Percentiles rank a stretch among this genome's conserved stretches.
Evolutionary conservation across 2,113 vertebrate species (phyloP).

Genomic region (Pseudorectes ferrugineus): DNA sequence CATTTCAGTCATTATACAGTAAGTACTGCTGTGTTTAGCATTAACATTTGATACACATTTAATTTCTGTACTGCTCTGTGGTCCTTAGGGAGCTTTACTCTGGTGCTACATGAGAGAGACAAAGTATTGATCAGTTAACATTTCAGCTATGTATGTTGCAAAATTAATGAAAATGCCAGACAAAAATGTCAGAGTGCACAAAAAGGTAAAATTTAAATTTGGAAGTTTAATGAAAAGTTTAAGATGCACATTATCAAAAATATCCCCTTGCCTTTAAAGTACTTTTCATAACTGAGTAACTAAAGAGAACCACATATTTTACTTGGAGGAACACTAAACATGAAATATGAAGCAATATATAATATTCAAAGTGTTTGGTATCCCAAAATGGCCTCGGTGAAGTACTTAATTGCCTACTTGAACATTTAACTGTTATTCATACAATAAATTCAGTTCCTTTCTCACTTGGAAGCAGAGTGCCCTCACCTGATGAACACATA

Average conservation of each 20-base stretch:
- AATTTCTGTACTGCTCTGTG: conserved; percentile 82
- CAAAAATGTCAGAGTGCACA: conserved; percentile 87
- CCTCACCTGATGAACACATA: background rate
- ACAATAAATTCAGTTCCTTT: conserved; percentile 38
- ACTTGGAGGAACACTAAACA: conserved; percentile 66
- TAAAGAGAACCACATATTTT: conserved; percentile 64
- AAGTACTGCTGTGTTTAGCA: conserved; percentile 84
- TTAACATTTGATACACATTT: conserved; percentile 95
- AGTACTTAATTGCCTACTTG: conserved; percentile 4
- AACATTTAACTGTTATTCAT: conserved; percentile 1
- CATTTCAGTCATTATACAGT: conserved; percentile 80
- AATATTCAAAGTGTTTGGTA: conserved; percentile 52
- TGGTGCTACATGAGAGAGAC: conserved; percentile 84
- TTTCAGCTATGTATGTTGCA: conserved; percentile 87
- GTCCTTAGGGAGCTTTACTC: conserved; percentile 75
- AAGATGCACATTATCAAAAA: conserved; percentile 77
- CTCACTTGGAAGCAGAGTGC: background rate
- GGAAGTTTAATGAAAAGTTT: conserved; percentile 81
- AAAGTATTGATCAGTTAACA: conserved; percentile 98
- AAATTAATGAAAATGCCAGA: conserved; percentile 92
- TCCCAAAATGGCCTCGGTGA: conserved; percentile 49
- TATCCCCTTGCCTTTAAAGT: conserved; percentile 65
- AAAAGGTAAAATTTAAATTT: conserved; percentile 86
- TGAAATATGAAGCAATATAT: conserved; percentile 54
- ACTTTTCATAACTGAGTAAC: conserved; percentile 67